Percentiles rank a stretch among this genome's conserved stretches.
phyloP scores from a whole-genome alignment of 2,888 invertebrate genomes.

The Entomobrya proxima region DNA sequence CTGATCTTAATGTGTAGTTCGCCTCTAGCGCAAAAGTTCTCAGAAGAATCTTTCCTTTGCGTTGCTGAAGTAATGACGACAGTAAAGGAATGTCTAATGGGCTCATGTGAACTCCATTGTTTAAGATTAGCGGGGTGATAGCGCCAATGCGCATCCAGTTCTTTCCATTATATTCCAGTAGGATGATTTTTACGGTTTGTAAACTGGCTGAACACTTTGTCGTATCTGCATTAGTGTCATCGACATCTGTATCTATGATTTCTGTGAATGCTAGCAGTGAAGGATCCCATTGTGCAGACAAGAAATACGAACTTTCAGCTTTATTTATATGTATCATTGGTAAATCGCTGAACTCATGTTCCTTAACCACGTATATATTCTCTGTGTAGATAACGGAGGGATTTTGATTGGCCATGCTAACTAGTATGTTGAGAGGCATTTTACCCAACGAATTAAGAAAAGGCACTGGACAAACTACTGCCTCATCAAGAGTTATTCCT shows the following conservation, averaged over 20 bases:
- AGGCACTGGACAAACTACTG: constrained; percentile 4
- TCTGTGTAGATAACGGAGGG: background rate
- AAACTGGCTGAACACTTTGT: too few species aligned
- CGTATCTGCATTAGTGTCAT: background rate
- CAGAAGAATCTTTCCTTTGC: background rate
- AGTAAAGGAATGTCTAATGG: background rate
- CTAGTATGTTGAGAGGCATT: background rate
- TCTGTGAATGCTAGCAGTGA: background rate
- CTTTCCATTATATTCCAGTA: constrained; percentile 36
- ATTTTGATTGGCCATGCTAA: background rate
- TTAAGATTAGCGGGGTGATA: background rate
- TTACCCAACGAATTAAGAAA: constrained; percentile 14
- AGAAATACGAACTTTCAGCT: background rate
- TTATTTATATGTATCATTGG: background rate
- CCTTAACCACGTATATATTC: background rate
- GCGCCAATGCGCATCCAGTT: constrained; percentile 9
- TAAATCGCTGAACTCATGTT: background rate
- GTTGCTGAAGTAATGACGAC: background rate
- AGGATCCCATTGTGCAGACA: constrained; percentile 21
- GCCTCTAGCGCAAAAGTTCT: background rate
- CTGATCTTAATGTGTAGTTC: background rate
- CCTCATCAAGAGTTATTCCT: background rate
- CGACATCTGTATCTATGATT: background rate
- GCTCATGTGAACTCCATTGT: constrained; percentile 29
- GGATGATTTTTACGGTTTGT: background rate